Evolutionary conservation across 2,888 invertebrate genomes (phyloP).

Genomic region (Uropetala carovei): DNA sequence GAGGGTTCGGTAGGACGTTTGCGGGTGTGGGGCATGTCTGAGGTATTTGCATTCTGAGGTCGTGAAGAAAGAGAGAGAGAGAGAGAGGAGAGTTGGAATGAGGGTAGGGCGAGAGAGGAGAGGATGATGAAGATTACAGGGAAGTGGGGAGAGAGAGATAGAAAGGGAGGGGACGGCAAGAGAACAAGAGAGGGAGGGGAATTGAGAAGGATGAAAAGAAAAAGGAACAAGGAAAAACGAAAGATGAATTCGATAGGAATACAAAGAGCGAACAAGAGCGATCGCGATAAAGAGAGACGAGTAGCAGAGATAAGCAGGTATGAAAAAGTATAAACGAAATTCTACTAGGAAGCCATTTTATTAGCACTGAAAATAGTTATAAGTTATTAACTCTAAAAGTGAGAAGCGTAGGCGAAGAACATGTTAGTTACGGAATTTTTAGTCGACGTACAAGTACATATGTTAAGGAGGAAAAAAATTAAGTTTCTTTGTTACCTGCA

Average conservation of each 20-base stretch:
- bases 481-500: no score
- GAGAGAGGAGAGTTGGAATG: neutral
- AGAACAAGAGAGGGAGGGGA: neutral
- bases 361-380: no score
- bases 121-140: neutral
- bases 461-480: no score
- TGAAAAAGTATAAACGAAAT: neutral
- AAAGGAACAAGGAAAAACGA: neutral
- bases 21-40: conserved; percentile 36
- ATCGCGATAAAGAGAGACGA: neutral
- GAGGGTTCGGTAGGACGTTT: neutral
- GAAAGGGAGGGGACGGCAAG: no score
- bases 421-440: no score
- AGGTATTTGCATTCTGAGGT: conserved; percentile 36
- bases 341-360: no score
- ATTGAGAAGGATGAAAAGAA: neutral
- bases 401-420: no score
- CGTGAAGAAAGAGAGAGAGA: conserved; percentile 3
- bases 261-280: conserved; percentile 11
- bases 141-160: neutral
- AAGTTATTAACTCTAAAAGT: no score
- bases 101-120: neutral
- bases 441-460: no score
- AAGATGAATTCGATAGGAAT: neutral
- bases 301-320: neutral